phyloP scores from a whole-genome alignment of 1,140 invertebrate genomes.

The Saccostrea echinata region DNA sequence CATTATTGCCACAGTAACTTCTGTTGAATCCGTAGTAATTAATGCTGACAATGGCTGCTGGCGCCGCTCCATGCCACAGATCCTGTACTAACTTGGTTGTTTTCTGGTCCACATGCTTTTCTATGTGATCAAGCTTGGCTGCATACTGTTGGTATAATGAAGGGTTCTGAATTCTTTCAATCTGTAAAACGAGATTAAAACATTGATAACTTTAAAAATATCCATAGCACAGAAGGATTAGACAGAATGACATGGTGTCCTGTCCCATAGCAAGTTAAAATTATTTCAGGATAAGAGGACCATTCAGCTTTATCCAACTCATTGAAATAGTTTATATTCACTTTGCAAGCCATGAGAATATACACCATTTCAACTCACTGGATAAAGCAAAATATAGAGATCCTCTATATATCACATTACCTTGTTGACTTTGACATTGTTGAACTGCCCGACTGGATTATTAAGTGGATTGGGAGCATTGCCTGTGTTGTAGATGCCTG shows the following conservation, averaged over 20 bases:
- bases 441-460: slow-evolving; percentile 34
- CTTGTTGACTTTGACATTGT: slow-evolving; percentile 42
- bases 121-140: slow-evolving; percentile 48
- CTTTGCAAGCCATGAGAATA: too few relatives aligned
- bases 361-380: too few relatives aligned
- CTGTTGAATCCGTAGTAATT: slow-evolving; percentile 69
- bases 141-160: slow-evolving; percentile 59
- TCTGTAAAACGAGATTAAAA: too few relatives aligned
- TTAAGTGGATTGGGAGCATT: neutral
- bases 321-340: too few relatives aligned
- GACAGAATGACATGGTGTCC: too few relatives aligned
- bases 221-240: too few relatives aligned
- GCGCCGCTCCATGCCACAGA: slow-evolving; percentile 65
- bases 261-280: too few relatives aligned
- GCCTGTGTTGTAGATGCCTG: slow-evolving; percentile 36
- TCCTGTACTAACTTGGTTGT: slow-evolving; percentile 44
- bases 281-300: too few relatives aligned
- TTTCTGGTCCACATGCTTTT: slow-evolving; percentile 30
- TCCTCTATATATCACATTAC: too few relatives aligned
- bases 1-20: slow-evolving; percentile 67
- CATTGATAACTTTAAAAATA: too few relatives aligned
- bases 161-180: slow-evolving; percentile 66
- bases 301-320: too few relatives aligned
- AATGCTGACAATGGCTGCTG: slow-evolving; percentile 60
- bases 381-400: too few relatives aligned